These are phyloP conservation scores for Melieria picta DNA, from an alignment of 2,888 invertebrate genomes.

Conservation along the genomic window DNA sequence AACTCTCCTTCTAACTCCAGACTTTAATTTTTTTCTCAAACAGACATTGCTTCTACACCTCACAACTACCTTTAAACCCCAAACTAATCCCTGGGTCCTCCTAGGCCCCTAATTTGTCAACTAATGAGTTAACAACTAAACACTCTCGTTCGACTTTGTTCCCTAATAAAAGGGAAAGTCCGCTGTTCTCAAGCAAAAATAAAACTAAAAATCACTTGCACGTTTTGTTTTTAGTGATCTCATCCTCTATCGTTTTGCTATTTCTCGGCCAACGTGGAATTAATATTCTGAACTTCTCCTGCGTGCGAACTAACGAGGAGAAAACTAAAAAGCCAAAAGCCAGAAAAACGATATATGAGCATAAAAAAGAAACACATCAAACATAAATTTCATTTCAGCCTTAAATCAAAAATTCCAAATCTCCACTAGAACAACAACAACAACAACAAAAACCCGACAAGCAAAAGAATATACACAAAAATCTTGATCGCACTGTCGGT, in stretches of 20 bases:
- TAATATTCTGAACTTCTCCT: constrained; percentile 1
- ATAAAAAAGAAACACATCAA: constrained; percentile 7
- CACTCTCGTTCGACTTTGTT: too few relatives aligned
- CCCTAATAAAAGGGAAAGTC: too few relatives aligned
- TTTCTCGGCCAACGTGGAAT: neutral
- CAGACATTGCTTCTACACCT: too few relatives aligned
- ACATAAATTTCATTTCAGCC: constrained; percentile 17
- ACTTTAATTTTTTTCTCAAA: too few relatives aligned
- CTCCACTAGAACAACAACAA: neutral
- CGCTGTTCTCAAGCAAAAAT: too few relatives aligned
- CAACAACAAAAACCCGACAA: neutral
- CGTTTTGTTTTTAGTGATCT: constrained; percentile 24
- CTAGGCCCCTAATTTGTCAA: too few relatives aligned
- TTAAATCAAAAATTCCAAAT: constrained; percentile 14
- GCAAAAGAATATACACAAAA: constrained; percentile 5
- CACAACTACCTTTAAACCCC: too few relatives aligned
- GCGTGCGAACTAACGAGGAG: neutral
- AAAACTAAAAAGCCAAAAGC: neutral
- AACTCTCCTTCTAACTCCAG: too few relatives aligned
- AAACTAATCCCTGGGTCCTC: too few relatives aligned
- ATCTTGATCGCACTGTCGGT: constrained; percentile 8
- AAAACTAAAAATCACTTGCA: too few relatives aligned
- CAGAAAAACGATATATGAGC: neutral
- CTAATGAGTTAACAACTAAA: too few relatives aligned
- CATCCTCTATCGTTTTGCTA: constrained; percentile 11